A percentile compares a stretch with the other conserved stretches of the same genome.
Evolutionary conservation across 2,113 vertebrate species (phyloP).

Genomic region (Microcebus griseorufus): DNA sequence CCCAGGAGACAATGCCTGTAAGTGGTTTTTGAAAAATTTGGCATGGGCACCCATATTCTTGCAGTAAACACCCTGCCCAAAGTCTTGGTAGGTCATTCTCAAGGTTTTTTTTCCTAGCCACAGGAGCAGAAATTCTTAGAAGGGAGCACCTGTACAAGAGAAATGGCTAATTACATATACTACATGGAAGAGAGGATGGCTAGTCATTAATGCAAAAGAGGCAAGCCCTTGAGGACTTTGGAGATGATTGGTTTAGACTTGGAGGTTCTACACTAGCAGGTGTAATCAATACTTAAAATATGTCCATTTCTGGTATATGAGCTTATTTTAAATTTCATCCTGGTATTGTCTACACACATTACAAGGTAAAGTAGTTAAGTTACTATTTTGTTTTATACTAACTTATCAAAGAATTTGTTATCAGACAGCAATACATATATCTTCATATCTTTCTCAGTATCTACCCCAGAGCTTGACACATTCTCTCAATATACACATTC

Average conservation of each 20-base stretch:
- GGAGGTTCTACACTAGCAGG: not conserved
- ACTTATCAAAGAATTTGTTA: not conserved
- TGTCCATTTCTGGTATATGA: not conserved
- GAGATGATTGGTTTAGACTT: not conserved
- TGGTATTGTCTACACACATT: not conserved
- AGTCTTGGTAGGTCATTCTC: not conserved
- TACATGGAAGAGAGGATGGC: not conserved
- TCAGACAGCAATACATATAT: not conserved
- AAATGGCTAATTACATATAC: not conserved
- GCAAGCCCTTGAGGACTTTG: not conserved
- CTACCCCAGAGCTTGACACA: not conserved
- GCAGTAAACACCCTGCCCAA: not conserved
- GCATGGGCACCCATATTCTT: not conserved
- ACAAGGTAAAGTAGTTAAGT: not conserved
- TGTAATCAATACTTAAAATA: not conserved
- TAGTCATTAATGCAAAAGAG: not conserved
- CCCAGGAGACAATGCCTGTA: rapidly evolving
- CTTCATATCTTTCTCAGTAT: not conserved
- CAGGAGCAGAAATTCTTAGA: not conserved
- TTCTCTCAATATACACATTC: not conserved
- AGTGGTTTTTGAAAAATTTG: not conserved
- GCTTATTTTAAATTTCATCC: not conserved
- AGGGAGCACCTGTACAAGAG: not conserved
- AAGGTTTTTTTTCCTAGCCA: not conserved
- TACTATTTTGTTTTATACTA: not conserved